Evolutionary conservation across 64 coral and sea anemone species (phyloP).

Genomic region (Montipora efflorescens): DNA sequence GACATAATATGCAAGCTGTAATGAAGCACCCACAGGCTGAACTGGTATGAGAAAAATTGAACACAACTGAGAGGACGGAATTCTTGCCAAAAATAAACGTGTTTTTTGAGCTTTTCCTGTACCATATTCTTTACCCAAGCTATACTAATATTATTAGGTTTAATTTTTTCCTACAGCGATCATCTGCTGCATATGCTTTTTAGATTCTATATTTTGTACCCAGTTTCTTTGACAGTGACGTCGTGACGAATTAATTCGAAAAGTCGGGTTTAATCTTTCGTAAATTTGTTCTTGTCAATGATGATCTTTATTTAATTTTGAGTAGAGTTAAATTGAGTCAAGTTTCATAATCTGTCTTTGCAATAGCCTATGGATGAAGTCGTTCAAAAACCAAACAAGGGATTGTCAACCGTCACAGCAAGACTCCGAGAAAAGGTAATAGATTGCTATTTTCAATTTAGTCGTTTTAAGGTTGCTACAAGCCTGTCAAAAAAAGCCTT

Average conservation of each 20-base stretch:
- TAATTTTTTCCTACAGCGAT: too few relatives aligned
- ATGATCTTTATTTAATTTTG: neutral
- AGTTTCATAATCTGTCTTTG: neutral
- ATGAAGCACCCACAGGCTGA: constrained; percentile 94
- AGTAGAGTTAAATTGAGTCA: neutral
- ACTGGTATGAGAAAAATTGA: constrained; percentile 58
- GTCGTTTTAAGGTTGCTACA: neutral
- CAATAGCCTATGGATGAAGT: constrained; percentile 85
- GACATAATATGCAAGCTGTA: constrained; percentile 92
- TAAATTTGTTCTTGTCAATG: neutral
- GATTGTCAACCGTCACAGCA: constrained; percentile 78
- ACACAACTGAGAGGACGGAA: too few relatives aligned
- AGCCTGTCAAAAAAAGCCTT: too few relatives aligned
- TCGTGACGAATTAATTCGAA: too few relatives aligned
- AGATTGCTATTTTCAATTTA: neutral
- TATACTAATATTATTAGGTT: too few relatives aligned
- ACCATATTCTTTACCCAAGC: too few relatives aligned
- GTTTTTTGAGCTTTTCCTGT: too few relatives aligned
- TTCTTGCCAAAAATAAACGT: too few relatives aligned
- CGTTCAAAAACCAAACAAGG: constrained; percentile 86
- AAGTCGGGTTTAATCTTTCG: too few relatives aligned
- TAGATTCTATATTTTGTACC: too few relatives aligned
- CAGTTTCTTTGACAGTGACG: too few relatives aligned
- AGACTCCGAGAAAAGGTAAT: constrained; percentile 95
- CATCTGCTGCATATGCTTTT: too few relatives aligned